phyloP scores from a whole-genome alignment of 2,113 vertebrate genomes.

The Barnardius zonarius region DNA sequence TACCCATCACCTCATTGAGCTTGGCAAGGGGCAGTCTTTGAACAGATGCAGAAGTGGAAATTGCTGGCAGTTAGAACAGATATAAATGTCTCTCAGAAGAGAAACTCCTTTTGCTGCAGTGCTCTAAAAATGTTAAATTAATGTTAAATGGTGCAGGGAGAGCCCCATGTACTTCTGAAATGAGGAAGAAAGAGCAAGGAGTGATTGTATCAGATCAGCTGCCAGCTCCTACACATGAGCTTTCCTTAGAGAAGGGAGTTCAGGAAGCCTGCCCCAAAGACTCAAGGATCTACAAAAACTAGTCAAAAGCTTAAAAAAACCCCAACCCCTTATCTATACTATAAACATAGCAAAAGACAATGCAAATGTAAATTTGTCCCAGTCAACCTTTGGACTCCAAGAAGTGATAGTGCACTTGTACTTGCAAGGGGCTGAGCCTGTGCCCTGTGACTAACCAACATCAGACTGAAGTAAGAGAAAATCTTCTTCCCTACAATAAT shows the following conservation, averaged over 20 bases:
- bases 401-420: neutral
- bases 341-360: neutral
- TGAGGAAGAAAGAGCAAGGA: neutral
- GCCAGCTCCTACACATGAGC: neutral
- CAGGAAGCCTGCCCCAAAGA: neutral
- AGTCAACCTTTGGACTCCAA: neutral
- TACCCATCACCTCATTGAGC: neutral
- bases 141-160: neutral
- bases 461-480: neutral
- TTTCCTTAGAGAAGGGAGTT: neutral
- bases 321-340: neutral
- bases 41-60: neutral
- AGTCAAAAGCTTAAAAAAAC: neutral
- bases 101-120: neutral
- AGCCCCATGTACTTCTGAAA: neutral
- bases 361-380: neutral
- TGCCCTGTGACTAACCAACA: neutral
- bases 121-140: neutral
- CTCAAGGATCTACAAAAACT: neutral
- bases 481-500: neutral
- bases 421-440: neutral
- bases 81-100: neutral
- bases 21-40: neutral
- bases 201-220: neutral
- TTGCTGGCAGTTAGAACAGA: neutral